Conservation (phyloP, 2,113 vertebrate genomes). For the Micromys minutus region DNA sequence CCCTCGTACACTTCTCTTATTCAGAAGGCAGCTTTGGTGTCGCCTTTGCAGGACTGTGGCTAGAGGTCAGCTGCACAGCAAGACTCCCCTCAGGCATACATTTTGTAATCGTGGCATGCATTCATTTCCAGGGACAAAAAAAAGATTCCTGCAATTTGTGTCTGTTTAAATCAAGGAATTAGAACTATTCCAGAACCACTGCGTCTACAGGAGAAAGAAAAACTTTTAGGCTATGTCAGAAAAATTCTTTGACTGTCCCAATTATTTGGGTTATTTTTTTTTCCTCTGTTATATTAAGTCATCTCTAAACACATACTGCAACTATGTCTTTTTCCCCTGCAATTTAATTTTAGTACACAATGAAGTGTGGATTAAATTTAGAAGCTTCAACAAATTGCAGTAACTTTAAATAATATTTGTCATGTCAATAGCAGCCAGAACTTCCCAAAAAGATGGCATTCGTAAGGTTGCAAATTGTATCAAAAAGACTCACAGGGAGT, state of each 20-base stretch:
- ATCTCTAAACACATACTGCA: conserved; percentile 65
- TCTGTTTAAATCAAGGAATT: conserved; percentile 76
- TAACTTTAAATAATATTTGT: conserved; percentile 74
- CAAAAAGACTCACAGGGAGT: background rate
- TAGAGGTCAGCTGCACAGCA: background rate
- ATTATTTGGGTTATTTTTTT: conserved; percentile 54
- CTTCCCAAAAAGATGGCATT: conserved; percentile 13
- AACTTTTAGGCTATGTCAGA: conserved; percentile 71
- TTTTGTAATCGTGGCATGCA: background rate
- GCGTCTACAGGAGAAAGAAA: conserved; percentile 75
- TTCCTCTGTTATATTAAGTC: conserved; percentile 63
- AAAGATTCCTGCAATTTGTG: conserved; percentile 59
- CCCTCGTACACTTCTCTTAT: conserved; percentile 48
- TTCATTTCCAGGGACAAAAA: conserved; percentile 16
- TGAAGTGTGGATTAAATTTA: conserved; percentile 58
- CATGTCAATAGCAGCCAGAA: conserved; percentile 46
- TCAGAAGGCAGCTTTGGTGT: background rate
- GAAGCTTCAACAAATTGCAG: conserved; percentile 71
- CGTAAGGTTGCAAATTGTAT: conserved; percentile 10
- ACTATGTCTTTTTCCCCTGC: conserved; percentile 62
- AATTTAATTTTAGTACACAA: conserved; percentile 71
- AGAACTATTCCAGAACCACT: conserved; percentile 71
- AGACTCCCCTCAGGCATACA: background rate
- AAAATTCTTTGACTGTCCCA: conserved; percentile 66
- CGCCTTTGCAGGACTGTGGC: background rate